Conservation (phyloP, 2,113 vertebrate species). For the Macrotus californicus region DNA sequence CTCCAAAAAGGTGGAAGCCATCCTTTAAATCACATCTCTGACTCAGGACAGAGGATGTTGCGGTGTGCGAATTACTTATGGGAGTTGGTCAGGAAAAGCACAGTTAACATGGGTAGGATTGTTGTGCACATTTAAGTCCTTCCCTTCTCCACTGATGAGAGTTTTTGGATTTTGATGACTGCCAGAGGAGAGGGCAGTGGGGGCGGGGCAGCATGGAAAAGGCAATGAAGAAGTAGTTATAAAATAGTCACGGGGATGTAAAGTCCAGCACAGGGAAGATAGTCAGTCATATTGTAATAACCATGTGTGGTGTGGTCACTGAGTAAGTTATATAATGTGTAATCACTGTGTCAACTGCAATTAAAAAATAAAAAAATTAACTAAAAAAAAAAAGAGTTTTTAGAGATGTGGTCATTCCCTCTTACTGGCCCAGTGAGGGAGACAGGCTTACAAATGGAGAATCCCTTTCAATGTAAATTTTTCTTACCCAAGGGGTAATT, state of each 20-base stretch:
- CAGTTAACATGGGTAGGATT: background rate
- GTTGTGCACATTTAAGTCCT: background rate
- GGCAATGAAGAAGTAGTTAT: background rate
- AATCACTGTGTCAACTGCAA: background rate
- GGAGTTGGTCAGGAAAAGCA: background rate
- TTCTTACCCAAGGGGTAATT: background rate
- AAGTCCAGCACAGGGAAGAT: background rate
- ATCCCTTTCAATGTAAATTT: background rate
- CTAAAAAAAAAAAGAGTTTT: background rate
- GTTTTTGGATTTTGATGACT: background rate
- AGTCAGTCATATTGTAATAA: too few relatives aligned
- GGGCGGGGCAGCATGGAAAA: too few relatives aligned
- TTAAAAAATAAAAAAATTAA: background rate
- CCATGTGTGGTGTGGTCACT: too few relatives aligned
- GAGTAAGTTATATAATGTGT: background rate
- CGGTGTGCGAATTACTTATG: background rate
- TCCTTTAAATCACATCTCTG: background rate
- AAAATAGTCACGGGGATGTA: background rate
- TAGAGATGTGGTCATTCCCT: background rate
- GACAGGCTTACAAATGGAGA: background rate
- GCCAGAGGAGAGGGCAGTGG: background rate
- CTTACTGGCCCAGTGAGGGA: background rate
- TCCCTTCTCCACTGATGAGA: background rate
- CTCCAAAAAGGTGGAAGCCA: background rate
- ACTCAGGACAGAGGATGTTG: background rate